phyloP scores from a whole-genome alignment of 2,888 invertebrate genomes.

The Acrobasis consociella region DNA sequence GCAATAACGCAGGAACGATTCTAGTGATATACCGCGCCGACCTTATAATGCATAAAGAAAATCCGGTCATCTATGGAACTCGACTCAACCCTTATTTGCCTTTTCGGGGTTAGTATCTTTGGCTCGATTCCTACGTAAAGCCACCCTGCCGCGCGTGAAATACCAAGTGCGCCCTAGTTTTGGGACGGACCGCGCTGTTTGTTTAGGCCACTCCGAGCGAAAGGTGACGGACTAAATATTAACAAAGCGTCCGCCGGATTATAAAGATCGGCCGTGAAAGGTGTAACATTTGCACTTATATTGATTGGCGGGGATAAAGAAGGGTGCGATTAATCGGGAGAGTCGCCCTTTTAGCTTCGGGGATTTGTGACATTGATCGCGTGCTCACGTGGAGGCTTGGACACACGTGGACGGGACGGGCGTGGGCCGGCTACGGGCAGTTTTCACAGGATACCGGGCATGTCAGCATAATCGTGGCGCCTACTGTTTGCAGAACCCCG shows the following conservation, averaged over 20 bases:
- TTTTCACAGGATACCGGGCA: constrained; percentile 50
- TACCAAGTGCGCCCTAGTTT: constrained; percentile 81
- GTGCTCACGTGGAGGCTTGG: constrained; percentile 46
- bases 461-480: constrained; percentile 69
- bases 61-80: constrained; percentile 71
- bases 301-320: constrained; percentile 33
- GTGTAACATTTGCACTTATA: constrained; percentile 51
- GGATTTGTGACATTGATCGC: constrained; percentile 50
- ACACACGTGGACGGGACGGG: constrained; percentile 54
- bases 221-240: constrained; percentile 73
- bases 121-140: constrained; percentile 75
- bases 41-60: constrained; percentile 74
- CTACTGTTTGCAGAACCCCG: constrained; percentile 65
- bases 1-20: constrained; percentile 68
- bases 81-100: constrained; percentile 75
- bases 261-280: constrained; percentile 53
- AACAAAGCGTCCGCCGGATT: constrained; percentile 58
- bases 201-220: constrained; percentile 71
- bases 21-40: constrained; percentile 64
- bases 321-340: constrained; percentile 25
- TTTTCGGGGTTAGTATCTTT: constrained; percentile 76
- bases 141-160: constrained; percentile 76
- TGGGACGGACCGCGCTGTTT: constrained; percentile 74
- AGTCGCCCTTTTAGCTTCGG: constrained; percentile 40
- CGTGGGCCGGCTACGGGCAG: constrained; percentile 50